Percentiles rank a stretch among this genome's conserved stretches.
Conservation (phyloP, 2,888 invertebrate genomes). For the Limenitis camilla region DNA sequence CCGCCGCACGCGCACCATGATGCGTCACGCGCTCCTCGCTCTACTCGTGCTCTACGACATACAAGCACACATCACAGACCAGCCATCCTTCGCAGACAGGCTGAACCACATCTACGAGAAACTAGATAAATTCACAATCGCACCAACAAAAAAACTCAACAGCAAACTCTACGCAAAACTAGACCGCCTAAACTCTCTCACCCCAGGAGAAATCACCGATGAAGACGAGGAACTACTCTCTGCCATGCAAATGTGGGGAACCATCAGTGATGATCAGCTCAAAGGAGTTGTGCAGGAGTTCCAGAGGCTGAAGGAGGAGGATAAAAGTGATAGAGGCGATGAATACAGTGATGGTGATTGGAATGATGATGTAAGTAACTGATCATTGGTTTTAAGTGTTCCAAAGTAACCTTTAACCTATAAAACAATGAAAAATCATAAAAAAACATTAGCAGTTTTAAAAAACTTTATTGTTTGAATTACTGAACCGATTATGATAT, state of each 20-base stretch:
- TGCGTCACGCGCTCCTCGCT: slow-evolving; percentile 41
- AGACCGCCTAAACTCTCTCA: slow-evolving; percentile 49
- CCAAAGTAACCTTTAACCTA: background rate
- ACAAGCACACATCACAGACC: slow-evolving; percentile 49
- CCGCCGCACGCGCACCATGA: slow-evolving; percentile 48
- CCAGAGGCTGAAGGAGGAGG: slow-evolving; percentile 41
- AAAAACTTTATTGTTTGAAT: too few species aligned
- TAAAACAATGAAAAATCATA: too few species aligned
- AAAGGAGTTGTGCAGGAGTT: slow-evolving; percentile 49
- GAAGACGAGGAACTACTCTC: slow-evolving; percentile 56
- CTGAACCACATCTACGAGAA: slow-evolving; percentile 52
- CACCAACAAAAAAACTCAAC: slow-evolving; percentile 31
- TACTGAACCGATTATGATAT: too few species aligned
- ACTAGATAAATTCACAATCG: slow-evolving; percentile 45
- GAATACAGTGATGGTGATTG: slow-evolving; percentile 47
- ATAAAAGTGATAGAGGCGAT: slow-evolving; percentile 36
- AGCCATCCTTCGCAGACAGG: slow-evolving; percentile 46
- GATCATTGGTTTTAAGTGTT: background rate
- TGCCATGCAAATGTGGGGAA: slow-evolving; percentile 52
- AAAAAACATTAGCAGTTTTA: too few species aligned
- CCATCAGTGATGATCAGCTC: slow-evolving; percentile 48
- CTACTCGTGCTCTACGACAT: slow-evolving; percentile 42
- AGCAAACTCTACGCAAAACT: slow-evolving; percentile 48
- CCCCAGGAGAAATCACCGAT: slow-evolving; percentile 42
- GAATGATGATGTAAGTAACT: slow-evolving; percentile 54